These are phyloP conservation scores for Alcedo quadribrachys DNA, from an alignment of 2,797 vertebrate genomes.

Conservation along the genomic window DNA sequence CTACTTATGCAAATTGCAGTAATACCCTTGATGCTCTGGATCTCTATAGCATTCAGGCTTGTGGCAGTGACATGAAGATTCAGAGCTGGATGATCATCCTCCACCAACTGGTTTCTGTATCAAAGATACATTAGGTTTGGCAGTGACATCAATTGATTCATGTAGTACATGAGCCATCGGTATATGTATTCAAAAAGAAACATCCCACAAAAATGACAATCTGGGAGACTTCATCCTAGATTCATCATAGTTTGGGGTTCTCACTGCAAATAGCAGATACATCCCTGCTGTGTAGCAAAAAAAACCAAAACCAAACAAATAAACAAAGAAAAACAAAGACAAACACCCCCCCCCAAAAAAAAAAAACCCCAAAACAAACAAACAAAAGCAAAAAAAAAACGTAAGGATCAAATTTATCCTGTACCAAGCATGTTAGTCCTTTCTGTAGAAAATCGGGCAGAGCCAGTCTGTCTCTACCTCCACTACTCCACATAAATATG, in stretches of 20 bases:
- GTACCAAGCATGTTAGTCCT: neutral
- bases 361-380: too few species aligned
- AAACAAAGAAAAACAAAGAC: too few species aligned
- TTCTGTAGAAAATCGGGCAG: neutral
- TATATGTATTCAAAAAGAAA: neutral
- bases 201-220: neutral
- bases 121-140: neutral
- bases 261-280: neutral
- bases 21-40: constrained; percentile 29
- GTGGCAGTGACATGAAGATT: constrained; percentile 24
- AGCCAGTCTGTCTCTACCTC: neutral
- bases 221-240: neutral
- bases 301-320: neutral
- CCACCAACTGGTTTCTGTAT: neutral
- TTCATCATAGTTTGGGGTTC: neutral
- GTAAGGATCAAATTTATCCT: neutral
- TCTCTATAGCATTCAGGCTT: neutral
- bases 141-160: neutral
- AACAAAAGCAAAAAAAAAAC: neutral
- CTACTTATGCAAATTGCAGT: constrained; percentile 65
- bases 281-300: neutral
- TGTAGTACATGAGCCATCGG: neutral
- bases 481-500: neutral
- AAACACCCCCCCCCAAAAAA: too few species aligned
- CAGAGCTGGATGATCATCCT: neutral